Evolutionary conservation across 2,113 vertebrate genomes (phyloP).

Genomic region (Euleptes europaea): DNA sequence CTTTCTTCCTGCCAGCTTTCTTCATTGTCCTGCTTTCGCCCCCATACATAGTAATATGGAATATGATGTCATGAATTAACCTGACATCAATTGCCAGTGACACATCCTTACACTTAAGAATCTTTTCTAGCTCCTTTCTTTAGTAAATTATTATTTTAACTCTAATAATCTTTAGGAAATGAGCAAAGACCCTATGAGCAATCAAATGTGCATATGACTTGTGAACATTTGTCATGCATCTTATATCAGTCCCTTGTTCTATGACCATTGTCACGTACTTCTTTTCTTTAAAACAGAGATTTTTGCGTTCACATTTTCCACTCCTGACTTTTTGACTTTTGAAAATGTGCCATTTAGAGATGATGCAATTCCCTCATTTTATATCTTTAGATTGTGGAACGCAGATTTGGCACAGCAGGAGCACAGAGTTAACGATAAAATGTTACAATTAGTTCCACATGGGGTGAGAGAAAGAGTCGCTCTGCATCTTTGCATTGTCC

Average conservation of each 20-base stretch:
- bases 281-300: constrained; percentile 25
- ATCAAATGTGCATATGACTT: constrained; percentile 36
- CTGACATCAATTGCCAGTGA: too few species aligned
- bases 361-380: not conserved
- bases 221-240: constrained; percentile 13
- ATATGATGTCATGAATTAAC: too few species aligned
- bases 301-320: constrained; percentile 4
- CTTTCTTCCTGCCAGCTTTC: too few species aligned
- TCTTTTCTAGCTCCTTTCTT: too few species aligned
- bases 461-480: not conserved
- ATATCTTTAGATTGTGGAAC: not conserved
- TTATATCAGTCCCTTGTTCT: constrained; percentile 14
- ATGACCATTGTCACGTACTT: not conserved
- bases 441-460: not conserved
- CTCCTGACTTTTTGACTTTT: not conserved
- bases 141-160: constrained; percentile 33
- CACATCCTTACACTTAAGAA: too few species aligned
- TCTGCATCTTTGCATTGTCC: not conserved
- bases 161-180: constrained; percentile 42
- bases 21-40: too few species aligned
- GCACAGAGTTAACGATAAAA: not conserved
- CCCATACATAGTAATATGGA: too few species aligned
- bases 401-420: not conserved
- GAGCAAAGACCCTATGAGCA: constrained; percentile 31
- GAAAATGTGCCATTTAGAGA: constrained; percentile 48